Evolutionary conservation across 2,888 invertebrate species (phyloP).

Genomic region (Acanthosepion lycidas): DNA sequence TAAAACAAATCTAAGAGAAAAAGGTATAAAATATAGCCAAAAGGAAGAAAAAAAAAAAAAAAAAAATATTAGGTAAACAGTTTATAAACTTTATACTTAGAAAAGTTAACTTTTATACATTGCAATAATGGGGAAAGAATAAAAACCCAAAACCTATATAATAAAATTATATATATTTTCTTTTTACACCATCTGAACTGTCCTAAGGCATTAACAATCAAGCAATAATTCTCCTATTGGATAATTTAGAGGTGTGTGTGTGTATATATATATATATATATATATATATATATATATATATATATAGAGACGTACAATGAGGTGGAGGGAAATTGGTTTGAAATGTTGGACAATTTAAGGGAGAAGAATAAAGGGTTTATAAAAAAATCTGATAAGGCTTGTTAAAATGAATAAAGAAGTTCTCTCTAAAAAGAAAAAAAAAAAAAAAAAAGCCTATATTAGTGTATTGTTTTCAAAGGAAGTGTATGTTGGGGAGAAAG

Average conservation of each 20-base stretch:
- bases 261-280: background rate
- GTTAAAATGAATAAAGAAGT: too few species aligned
- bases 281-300: too few species aligned
- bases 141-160: background rate
- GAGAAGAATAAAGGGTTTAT: background rate
- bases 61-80: background rate
- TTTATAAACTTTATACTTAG: background rate
- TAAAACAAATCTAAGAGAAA: background rate
- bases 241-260: background rate
- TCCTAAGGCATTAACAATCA: constrained; percentile 20
- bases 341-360: background rate
- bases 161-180: background rate
- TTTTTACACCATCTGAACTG: background rate
- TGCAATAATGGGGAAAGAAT: background rate
- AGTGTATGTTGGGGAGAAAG: background rate
- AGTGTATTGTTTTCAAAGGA: background rate
- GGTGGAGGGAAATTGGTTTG: background rate
- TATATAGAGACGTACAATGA: too few species aligned
- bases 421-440: background rate
- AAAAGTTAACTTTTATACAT: background rate
- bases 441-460: background rate
- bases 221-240: background rate
- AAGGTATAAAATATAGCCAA: background rate
- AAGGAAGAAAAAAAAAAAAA: background rate
- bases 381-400: too few species aligned